Conservation (phyloP, 2,113 vertebrate species). For the Sorex araneus region DNA sequence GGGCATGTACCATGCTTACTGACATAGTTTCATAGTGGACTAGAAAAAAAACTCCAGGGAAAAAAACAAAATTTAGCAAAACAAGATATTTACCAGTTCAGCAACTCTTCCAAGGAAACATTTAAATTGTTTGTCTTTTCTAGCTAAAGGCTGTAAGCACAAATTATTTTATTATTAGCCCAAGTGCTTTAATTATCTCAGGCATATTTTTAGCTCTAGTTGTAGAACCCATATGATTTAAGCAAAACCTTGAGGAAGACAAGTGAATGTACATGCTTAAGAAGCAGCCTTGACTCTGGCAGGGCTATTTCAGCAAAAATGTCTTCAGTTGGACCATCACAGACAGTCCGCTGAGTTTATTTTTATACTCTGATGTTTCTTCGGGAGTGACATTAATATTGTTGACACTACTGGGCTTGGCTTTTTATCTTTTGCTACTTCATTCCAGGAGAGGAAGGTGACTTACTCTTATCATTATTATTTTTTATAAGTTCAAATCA, state of each 20-base stretch:
- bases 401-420: neutral
- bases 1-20: neutral
- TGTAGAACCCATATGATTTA: constrained; percentile 3
- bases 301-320: neutral
- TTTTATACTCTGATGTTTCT: constrained; percentile 16
- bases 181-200: constrained; percentile 54
- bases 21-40: neutral
- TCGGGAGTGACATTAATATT: neutral
- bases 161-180: constrained; percentile 61
- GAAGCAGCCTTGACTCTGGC: neutral
- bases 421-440: neutral
- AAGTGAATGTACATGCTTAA: neutral
- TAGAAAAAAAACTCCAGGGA: neutral
- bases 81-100: constrained; percentile 27
- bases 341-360: neutral
- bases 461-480: neutral
- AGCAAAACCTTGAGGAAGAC: constrained; percentile 4
- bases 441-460: neutral
- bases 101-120: constrained; percentile 3
- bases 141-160: constrained; percentile 24
- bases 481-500: no score
- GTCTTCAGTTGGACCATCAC: neutral
- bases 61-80: constrained; percentile 40
- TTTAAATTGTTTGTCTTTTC: constrained; percentile 53
- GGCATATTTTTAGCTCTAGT: constrained; percentile 55